Evolutionary conservation across 1,140 invertebrate species (phyloP), one percentile per base, ranked within the genome.

Genomic region (Lordiphosa collinella): DNA sequence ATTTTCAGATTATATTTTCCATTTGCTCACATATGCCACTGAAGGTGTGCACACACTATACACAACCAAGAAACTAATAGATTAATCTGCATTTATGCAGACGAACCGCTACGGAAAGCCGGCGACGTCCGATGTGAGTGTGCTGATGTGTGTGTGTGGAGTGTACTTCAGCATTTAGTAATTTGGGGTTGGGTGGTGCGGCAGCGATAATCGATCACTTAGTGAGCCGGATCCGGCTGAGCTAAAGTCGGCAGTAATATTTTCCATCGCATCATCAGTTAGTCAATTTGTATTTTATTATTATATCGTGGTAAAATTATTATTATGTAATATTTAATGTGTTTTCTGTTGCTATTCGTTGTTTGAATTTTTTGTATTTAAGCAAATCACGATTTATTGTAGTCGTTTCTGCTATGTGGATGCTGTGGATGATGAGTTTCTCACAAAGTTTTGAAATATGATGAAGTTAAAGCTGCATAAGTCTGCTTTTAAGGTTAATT

Each of bases 81-180:
- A 10, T 14, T 38, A 46, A 29, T 29, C 7, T 29, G 25, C 1
- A 29, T n/a, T 29, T 29, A 2, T 1, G 6, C 25, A 8, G 37
- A 48, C 60, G 60, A 59, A 53, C 48, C 62, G 43, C 47, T 14
- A 51, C 31, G 43, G 16, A 14, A n/a, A n/a, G n/a, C n/a, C n/a
- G n/a, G n/a, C 41, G 36, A 43, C 22, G 51, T 32, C 25, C 34
- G 14, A 55, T 36, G 51, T 10, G 43, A 64, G 25, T 65, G 62
- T 2, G 31, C 11, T 25, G 22, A 9, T 12, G 8, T 13, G 41
- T 31, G 25, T 22, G 6, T 9, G 37, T 40, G 14, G n/a, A 16
- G 0, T 18, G 41, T 12, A 18, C 41, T 44, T 31, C 41, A 44
- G 41, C 41, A 44, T n/a, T n/a, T 44, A 44, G 22, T 14, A 31